Percentiles rank a stretch among this genome's conserved stretches.
These are phyloP conservation scores for Triops cancriformis DNA, from an alignment of 1,140 invertebrate species.

Conservation along the genomic window DNA sequence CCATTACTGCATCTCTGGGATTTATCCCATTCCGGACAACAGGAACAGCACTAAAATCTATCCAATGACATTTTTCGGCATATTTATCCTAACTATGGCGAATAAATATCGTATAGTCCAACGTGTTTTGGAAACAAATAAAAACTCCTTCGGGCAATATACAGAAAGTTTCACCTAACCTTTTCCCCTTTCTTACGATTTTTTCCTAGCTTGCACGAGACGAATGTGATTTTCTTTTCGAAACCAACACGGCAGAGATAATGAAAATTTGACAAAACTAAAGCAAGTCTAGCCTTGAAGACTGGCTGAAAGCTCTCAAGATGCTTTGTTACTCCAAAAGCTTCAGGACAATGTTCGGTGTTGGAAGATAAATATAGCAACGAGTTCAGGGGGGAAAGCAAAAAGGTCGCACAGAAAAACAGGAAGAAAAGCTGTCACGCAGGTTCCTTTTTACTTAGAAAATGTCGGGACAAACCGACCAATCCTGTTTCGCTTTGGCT, in stretches of 20 bases:
- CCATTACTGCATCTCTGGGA: too few relatives aligned
- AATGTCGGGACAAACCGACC: conserved; percentile 86
- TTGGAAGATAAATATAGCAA: neutral
- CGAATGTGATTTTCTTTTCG: neutral
- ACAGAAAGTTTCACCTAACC: neutral
- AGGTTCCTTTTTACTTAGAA: conserved; percentile 41
- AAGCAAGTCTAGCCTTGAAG: neutral
- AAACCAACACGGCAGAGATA: neutral
- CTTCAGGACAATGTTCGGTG: neutral
- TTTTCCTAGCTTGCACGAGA: neutral
- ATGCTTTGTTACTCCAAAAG: neutral
- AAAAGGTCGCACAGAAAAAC: neutral
- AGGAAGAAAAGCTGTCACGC: neutral
- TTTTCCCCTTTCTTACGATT: neutral
- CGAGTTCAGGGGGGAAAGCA: neutral
- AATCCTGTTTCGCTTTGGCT: conserved; percentile 78
- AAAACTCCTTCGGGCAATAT: neutral
- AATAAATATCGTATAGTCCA: neutral
- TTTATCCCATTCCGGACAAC: neutral
- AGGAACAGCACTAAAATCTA: neutral
- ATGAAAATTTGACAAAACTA: neutral
- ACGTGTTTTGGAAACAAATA: neutral
- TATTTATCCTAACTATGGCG: neutral
- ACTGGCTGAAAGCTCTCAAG: neutral
- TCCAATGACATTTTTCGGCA: neutral